A percentile compares a stretch with the other conserved stretches of the same genome.
These are phyloP conservation scores for Apotomis betuletana DNA, from an alignment of 2,888 invertebrate species.

Conservation along the genomic window DNA sequence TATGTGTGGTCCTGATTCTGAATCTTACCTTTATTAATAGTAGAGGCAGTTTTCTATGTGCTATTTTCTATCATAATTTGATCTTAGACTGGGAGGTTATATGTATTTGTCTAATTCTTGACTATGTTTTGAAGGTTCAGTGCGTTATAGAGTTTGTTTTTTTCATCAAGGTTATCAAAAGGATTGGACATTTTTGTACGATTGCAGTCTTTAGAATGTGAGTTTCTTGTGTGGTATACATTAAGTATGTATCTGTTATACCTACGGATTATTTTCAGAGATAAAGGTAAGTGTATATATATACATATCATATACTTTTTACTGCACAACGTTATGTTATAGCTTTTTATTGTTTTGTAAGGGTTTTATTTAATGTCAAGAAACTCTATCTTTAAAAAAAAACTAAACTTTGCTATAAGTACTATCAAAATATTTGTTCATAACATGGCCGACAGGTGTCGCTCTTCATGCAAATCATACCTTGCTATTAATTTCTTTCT, in stretches of 20 bases:
- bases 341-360: neutral
- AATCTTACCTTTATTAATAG: neutral
- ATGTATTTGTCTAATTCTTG: conserved; percentile 16
- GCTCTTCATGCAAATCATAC: no score
- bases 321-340: neutral
- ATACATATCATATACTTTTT: neutral
- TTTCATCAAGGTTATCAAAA: conserved; percentile 2
- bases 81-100: conserved; percentile 11
- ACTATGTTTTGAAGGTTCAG: conserved; percentile 17
- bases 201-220: conserved; percentile 12
- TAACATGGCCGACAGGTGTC: no score
- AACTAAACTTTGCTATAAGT: no score
- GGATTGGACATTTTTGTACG: conserved; percentile 22
- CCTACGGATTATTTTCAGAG: conserved; percentile 20
- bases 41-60: neutral
- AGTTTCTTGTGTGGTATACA: conserved; percentile 5
- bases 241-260: conserved; percentile 34
- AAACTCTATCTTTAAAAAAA: no score
- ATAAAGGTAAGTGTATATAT: conserved; percentile 36
- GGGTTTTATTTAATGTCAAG: no score
- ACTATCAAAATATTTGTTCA: no score
- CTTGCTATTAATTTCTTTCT: no score
- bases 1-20: neutral
- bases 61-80: neutral
- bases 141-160: conserved; percentile 13